Conservation (phyloP, 1,140 invertebrate genomes). For the Caenorhabditis elegans region DNA sequence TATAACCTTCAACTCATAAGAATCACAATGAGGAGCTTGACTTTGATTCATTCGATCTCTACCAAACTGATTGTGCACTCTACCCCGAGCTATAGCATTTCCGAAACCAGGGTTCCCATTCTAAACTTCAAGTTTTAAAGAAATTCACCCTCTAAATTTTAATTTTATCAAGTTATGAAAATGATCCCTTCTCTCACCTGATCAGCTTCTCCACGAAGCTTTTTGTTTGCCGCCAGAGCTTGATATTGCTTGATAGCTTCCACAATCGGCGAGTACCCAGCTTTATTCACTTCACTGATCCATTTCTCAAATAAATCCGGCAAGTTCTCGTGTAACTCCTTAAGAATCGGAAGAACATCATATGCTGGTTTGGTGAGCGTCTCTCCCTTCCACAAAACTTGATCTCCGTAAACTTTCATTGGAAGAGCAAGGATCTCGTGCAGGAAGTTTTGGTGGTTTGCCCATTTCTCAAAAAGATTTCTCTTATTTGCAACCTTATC, state of each 20-base stretch:
- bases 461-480: neutral
- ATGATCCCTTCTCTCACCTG: neutral
- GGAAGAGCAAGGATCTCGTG: constrained; percentile 9
- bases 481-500: neutral
- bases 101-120: too few species aligned
- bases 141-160: too few species aligned
- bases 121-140: too few species aligned
- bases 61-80: neutral
- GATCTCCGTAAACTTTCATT: neutral
- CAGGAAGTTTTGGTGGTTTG: neutral
- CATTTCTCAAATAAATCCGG: neutral
- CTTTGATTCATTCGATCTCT: neutral
- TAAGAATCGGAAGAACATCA: constrained; percentile 35
- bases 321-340: neutral
- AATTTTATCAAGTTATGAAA: too few species aligned
- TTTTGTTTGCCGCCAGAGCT: neutral
- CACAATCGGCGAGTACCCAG: constrained; percentile 5
- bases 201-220: neutral
- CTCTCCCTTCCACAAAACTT: neutral
- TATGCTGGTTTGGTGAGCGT: neutral
- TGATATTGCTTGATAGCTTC: neutral
- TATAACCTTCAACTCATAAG: constrained; percentile 6
- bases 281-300: constrained; percentile 13
- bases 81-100: too few species aligned
- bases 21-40: neutral